Percentiles rank a stretch among this genome's conserved stretches.
These are phyloP conservation scores for Tamandua tetradactyla DNA, from an alignment of 2,797 vertebrate species.

Conservation along the genomic window DNA sequence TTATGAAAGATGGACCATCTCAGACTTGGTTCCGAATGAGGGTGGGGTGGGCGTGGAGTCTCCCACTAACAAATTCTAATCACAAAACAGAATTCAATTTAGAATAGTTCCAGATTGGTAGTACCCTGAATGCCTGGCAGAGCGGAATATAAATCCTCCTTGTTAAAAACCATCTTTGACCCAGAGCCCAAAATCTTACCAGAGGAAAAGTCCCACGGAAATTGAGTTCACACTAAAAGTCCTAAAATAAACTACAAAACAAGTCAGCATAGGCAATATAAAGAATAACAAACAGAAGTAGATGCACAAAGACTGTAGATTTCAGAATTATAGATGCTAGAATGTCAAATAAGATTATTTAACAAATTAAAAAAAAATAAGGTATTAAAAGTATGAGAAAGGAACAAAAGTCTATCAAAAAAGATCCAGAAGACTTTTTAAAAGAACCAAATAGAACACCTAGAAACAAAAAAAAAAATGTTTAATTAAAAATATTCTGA, in stretches of 20 bases:
- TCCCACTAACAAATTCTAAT: slow-evolving; percentile 23
- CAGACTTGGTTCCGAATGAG: not conserved
- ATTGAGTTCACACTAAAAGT: not conserved
- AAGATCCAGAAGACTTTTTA: not conserved
- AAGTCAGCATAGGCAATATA: not conserved
- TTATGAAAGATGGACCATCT: not conserved
- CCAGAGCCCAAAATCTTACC: not conserved
- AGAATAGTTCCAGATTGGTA: slow-evolving; percentile 43
- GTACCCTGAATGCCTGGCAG: not conserved
- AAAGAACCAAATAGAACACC: not conserved
- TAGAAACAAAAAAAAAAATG: not conserved
- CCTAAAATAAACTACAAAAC: slow-evolving; percentile 46
- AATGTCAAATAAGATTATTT: not conserved
- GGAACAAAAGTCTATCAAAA: not conserved
- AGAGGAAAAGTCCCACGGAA: slow-evolving; percentile 12
- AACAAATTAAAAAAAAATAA: not conserved
- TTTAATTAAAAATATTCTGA: not conserved
- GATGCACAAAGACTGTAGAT: not conserved
- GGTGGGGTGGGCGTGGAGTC: not conserved
- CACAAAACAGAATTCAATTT: slow-evolving; percentile 26
- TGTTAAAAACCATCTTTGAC: slow-evolving; percentile 25
- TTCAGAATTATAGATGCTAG: not conserved
- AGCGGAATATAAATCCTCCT: slow-evolving; percentile 10
- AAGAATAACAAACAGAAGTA: slow-evolving; percentile 47
- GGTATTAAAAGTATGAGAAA: slow-evolving; percentile 5